These are phyloP conservation scores for Sarcophaga subvicina DNA, from an alignment of 2,888 invertebrate genomes.

Conservation along the genomic window DNA sequence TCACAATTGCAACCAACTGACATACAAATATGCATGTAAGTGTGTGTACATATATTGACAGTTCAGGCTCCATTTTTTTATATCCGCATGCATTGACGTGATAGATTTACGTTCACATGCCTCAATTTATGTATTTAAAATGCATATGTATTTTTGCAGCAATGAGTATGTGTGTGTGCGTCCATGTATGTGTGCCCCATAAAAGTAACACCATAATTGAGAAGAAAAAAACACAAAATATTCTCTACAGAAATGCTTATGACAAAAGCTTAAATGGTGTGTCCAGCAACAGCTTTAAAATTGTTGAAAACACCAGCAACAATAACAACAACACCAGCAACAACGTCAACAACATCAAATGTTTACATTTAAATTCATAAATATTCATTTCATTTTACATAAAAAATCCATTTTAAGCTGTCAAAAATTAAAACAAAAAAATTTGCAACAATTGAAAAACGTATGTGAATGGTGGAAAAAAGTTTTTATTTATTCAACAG, in stretches of 20 bases:
- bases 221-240: background rate
- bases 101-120: too few relatives aligned
- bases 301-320: background rate
- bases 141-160: too few relatives aligned
- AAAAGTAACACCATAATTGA: too few relatives aligned
- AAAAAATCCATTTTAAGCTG: constrained; percentile 46
- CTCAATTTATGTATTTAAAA: too few relatives aligned
- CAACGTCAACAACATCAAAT: constrained; percentile 38
- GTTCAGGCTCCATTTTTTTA: background rate
- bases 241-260: background rate
- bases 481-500: constrained; percentile 9
- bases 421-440: background rate
- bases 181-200: too few relatives aligned
- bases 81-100: too few relatives aligned
- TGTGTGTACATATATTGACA: background rate
- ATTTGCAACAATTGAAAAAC: background rate
- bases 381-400: constrained; percentile 56
- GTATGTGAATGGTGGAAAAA: background rate
- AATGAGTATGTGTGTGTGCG: too few relatives aligned
- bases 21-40: background rate
- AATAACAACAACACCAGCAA: background rate
- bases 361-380: constrained; percentile 62
- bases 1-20: constrained; percentile 19
- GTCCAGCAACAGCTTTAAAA: background rate
- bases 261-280: background rate